Evolutionary conservation across 2,797 vertebrate genomes (phyloP), one percentile per base, ranked within the genome.

Genomic region (Chaunax sp.): DNA sequence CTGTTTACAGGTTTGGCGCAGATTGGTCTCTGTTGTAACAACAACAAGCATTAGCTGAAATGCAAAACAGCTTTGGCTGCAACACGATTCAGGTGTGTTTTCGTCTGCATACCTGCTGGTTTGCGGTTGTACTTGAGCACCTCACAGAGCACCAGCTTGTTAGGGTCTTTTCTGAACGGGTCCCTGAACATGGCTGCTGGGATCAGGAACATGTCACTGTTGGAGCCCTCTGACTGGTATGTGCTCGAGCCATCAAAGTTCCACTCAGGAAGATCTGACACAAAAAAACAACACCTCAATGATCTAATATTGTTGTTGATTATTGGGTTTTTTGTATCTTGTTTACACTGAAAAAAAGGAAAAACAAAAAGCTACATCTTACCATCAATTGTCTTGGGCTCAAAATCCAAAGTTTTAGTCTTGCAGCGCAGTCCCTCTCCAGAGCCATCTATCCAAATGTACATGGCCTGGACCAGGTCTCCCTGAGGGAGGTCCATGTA

Each of bases 231-330:
- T 0, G 97, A 89, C 84, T 99, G 97, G 78, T 93, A 93, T 1
- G 97, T 98, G 73, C 97, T 98, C 58, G 96, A 98, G 62, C 97
- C 97, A 43, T 98, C 97, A 0, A 97, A 98, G 88, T 98, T 98
- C 97, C 97, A 98, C 89, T 98, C 97, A 0, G 97, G 97, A 49
- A 98, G 89, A 64, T 98, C 97, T 98, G 72, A 40, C 14, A 44
- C 16, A 26, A 8, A 33, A 30, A 49, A 20, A 52, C 3, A 16
- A 37, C 0, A 7, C 23, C 60, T 73, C 41, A 77, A 47, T 47
- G 0, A 11, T 13, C 20, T n/a, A n/a, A n/a, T n/a, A n/a, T n/a
- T n/a, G n/a, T n/a, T n/a, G n/a, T n/a, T n/a, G n/a, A n/a, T n/a
- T n/a, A n/a, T n/a, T n/a, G n/a, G n/a, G n/a, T n/a, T n/a, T n/a